Conservation (phyloP, 1,140 invertebrate genomes). For the Vanessa atalanta region DNA sequence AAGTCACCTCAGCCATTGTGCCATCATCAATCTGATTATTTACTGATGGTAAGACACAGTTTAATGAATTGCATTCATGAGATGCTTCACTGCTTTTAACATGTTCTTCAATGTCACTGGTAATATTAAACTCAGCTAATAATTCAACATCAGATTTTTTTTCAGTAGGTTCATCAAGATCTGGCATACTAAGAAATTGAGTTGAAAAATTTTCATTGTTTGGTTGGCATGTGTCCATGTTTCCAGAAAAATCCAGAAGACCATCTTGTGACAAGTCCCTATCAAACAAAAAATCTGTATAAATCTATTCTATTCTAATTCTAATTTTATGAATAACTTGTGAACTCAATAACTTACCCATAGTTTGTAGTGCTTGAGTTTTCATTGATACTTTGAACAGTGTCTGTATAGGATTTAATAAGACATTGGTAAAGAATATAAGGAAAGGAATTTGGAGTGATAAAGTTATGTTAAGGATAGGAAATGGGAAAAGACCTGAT, state of each 20-base stretch:
- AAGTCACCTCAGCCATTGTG: conserved; percentile 57
- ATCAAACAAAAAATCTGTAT: background rate
- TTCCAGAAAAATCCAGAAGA: conserved; percentile 56
- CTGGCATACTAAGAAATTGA: conserved; percentile 69
- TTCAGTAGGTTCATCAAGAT: conserved; percentile 56
- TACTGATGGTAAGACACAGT: conserved; percentile 72
- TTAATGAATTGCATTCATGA: conserved; percentile 60
- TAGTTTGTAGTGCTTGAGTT: conserved; percentile 15
- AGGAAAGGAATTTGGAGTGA: conserved; percentile 32
- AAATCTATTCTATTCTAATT: background rate
- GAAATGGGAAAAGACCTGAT: conserved; percentile 51
- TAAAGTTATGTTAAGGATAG: conserved; percentile 22
- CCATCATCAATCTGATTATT: conserved; percentile 69
- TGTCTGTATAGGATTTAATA: conserved; percentile 33
- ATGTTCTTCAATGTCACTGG: conserved; percentile 52
- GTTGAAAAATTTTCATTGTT: conserved; percentile 56
- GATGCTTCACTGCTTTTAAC: conserved; percentile 44
- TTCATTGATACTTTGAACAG: conserved; percentile 23
- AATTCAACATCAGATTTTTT: conserved; percentile 55
- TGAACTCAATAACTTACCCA: conserved; percentile 36
- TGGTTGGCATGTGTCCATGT: conserved; percentile 48
- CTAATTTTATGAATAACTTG: background rate
- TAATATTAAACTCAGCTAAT: conserved; percentile 68
- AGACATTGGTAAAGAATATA: conserved; percentile 22
- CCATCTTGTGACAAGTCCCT: conserved; percentile 52